These are phyloP conservation scores for Pelodiscus sinensis DNA, from an alignment of 2,113 vertebrate species.

Conservation along the genomic window DNA sequence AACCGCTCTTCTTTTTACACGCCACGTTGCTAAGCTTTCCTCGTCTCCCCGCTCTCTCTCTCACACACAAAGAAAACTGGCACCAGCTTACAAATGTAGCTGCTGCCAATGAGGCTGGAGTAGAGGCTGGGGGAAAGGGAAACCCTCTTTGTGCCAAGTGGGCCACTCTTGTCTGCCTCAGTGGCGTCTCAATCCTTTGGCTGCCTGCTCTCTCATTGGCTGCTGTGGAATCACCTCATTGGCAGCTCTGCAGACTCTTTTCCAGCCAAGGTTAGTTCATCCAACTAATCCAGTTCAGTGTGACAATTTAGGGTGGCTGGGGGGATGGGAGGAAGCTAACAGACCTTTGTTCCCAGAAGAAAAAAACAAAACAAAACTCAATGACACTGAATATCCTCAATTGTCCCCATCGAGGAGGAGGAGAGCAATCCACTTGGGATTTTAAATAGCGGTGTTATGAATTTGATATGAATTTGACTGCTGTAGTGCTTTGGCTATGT, in stretches of 20 bases:
- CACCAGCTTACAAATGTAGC: neutral
- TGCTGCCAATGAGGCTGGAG: neutral
- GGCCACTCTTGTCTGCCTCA: neutral
- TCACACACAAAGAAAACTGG: neutral
- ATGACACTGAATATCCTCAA: neutral
- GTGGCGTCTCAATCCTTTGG: neutral
- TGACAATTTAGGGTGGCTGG: neutral
- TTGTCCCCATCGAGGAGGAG: neutral
- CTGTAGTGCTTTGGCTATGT: neutral
- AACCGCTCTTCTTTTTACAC: neutral
- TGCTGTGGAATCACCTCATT: neutral
- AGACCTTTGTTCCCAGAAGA: neutral
- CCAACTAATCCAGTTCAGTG: neutral
- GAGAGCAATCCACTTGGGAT: neutral
- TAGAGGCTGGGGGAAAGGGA: neutral
- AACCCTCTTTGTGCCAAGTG: neutral
- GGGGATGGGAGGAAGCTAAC: neutral
- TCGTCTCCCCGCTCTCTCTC: neutral
- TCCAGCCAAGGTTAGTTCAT: neutral
- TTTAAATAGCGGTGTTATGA: neutral
- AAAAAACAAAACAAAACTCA: neutral
- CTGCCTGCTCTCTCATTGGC: neutral
- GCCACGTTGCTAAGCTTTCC: neutral
- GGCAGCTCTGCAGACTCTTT: neutral
- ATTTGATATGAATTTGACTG: neutral